These are phyloP conservation scores for Lasioglossum baleicum DNA, from an alignment of 1,140 invertebrate species.

Conservation along the genomic window DNA sequence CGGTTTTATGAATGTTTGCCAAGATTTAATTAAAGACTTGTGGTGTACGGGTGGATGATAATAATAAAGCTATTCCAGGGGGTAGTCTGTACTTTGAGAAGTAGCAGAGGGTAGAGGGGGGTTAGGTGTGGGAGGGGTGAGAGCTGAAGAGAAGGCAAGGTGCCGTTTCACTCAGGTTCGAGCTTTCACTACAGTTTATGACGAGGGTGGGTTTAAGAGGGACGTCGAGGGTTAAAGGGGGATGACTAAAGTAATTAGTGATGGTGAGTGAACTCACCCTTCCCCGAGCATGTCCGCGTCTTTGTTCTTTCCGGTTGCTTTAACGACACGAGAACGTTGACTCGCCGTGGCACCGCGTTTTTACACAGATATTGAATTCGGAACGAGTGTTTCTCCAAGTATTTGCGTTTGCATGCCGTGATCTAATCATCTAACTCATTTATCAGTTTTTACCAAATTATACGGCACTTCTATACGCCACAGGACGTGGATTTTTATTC, in stretches of 20 bases:
- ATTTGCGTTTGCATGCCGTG: background rate
- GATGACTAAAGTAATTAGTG: conserved; percentile 73
- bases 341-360: conserved; percentile 32
- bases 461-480: no score
- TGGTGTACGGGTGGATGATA: conserved; percentile 64
- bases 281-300: conserved; percentile 20
- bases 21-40: conserved; percentile 69
- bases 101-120: background rate
- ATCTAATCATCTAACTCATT: background rate
- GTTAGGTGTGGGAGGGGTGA: background rate
- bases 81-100: conserved; percentile 52
- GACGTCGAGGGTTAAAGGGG: conserved; percentile 62
- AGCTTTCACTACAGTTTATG: conserved; percentile 69
- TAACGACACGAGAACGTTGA: conserved; percentile 52
- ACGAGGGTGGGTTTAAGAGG: conserved; percentile 65
- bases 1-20: conserved; percentile 64
- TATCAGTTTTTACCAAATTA: background rate
- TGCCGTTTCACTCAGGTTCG: conserved; percentile 64
- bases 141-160: conserved; percentile 51
- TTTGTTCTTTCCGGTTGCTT: conserved; percentile 41
- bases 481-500: no score
- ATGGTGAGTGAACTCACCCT: conserved; percentile 62
- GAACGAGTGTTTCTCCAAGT: background rate
- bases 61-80: conserved; percentile 64
- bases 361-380: conserved; percentile 25